Conservation (phyloP, 1,140 invertebrate genomes). For the Harlomillsia oculata region DNA sequence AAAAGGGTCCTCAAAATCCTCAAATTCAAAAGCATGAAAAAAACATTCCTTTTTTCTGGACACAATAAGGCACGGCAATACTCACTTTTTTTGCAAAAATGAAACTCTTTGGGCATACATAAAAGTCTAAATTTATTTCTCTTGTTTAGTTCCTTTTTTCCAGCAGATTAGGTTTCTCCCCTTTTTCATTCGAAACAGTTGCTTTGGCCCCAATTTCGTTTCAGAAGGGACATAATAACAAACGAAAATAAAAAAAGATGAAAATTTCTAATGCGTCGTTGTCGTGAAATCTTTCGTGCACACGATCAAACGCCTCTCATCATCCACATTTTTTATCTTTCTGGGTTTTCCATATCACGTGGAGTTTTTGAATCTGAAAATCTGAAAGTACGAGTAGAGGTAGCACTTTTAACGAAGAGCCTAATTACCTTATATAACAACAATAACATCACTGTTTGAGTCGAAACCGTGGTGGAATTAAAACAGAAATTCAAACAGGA, state of each 20-base stretch:
- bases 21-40: constrained; percentile 4
- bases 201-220: constrained; percentile 15
- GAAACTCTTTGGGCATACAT: not conserved
- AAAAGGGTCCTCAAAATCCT: constrained; percentile 12
- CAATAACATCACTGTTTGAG: too few relatives aligned
- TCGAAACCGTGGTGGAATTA: too few relatives aligned
- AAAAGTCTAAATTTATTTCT: constrained; percentile 24
- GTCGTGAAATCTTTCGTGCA: not conserved
- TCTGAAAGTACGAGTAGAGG: too few relatives aligned
- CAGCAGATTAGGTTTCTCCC: constrained; percentile 27
- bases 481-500: too few relatives aligned
- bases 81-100: constrained; percentile 10
- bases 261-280: constrained; percentile 2
- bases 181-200: constrained; percentile 13
- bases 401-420: too few relatives aligned
- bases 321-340: not conserved
- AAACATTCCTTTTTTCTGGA: constrained; percentile 13
- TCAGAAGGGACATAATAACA: constrained; percentile 11
- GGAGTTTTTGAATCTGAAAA: too few relatives aligned
- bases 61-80: too few relatives aligned
- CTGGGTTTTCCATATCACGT: too few relatives aligned
- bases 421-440: too few relatives aligned
- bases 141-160: constrained; percentile 18
- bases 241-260: constrained; percentile 1
- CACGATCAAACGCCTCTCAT: constrained; percentile 15